Evolutionary conservation across 2,888 invertebrate genomes (phyloP).

Genomic region (Diaprepes abbreviatus): DNA sequence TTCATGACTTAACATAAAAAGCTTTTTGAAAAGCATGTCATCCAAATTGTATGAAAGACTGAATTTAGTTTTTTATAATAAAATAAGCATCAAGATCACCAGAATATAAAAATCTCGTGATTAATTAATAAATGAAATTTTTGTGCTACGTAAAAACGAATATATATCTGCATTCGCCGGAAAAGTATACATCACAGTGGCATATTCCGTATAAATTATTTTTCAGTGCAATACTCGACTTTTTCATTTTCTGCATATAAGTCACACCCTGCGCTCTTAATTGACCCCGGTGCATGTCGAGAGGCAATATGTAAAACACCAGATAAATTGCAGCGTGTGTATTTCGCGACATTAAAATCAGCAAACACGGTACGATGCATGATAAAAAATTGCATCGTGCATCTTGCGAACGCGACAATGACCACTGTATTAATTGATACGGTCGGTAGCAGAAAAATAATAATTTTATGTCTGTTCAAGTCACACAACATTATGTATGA

Average conservation of each 20-base stretch:
- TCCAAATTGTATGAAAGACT: too few species aligned
- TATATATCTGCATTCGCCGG: slow-evolving; percentile 24
- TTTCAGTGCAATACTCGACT: slow-evolving; percentile 44
- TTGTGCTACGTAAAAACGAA: neutral
- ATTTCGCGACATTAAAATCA: slow-evolving; percentile 62
- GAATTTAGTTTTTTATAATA: too few species aligned
- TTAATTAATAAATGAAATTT: neutral
- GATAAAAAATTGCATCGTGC: slow-evolving; percentile 45
- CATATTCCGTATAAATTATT: slow-evolving; percentile 45
- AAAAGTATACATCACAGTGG: slow-evolving; percentile 37
- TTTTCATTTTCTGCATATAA: slow-evolving; percentile 46
- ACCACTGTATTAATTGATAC: slow-evolving; percentile 14
- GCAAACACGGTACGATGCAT: slow-evolving; percentile 56
- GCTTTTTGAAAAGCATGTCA: too few species aligned
- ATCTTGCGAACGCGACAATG: slow-evolving; percentile 42
- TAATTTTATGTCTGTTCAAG: too few species aligned
- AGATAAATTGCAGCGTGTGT: slow-evolving; percentile 60
- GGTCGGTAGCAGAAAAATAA: neutral
- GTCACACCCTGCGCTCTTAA: slow-evolving; percentile 48
- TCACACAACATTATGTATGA: too few species aligned
- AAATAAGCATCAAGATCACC: too few species aligned
- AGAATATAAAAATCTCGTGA: too few species aligned
- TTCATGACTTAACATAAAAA: too few species aligned
- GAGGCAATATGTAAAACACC: slow-evolving; percentile 52
- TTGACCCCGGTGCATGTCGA: slow-evolving; percentile 49